Evolutionary conservation across 2,113 vertebrate genomes (phyloP).

Genomic region (Tympanuchus pallidicinctus): DNA sequence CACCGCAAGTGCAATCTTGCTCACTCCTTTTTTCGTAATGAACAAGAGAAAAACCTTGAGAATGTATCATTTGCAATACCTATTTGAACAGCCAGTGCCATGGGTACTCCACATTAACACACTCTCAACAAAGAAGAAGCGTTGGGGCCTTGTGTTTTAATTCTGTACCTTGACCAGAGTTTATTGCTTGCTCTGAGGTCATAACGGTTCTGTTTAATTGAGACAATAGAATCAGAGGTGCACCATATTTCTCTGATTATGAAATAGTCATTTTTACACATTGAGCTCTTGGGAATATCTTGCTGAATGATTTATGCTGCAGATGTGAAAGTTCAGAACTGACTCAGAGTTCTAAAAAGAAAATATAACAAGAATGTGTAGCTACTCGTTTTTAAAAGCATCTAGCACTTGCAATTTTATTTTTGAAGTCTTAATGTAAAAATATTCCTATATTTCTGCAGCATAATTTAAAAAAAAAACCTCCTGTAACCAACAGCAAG

Average conservation of each 20-base stretch:
- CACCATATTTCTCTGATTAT: not conserved
- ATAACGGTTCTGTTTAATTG: not conserved
- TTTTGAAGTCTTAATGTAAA: not conserved
- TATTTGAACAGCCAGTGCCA: not conserved
- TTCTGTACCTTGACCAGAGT: not conserved
- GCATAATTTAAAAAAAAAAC: not conserved
- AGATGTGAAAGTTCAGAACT: not conserved
- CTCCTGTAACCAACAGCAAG: not conserved
- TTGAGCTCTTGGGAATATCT: not conserved
- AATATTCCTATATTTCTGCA: not conserved
- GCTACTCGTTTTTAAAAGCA: not conserved
- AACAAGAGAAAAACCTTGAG: not conserved
- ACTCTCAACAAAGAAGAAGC: not conserved
- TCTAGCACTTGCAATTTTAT: not conserved
- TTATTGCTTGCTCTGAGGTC: not conserved
- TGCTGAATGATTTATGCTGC: not conserved
- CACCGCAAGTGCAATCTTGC: not conserved
- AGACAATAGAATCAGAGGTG: not conserved
- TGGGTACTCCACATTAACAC: accelerated
- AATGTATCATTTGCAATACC: not conserved
- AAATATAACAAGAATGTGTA: not conserved
- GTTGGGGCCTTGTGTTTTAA: not conserved
- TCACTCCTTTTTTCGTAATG: not conserved
- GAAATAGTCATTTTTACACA: not conserved
- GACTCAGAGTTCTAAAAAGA: not conserved